phyloP scores from a whole-genome alignment of 23 tunicate genomes.

The Phallusia fumigata region DNA sequence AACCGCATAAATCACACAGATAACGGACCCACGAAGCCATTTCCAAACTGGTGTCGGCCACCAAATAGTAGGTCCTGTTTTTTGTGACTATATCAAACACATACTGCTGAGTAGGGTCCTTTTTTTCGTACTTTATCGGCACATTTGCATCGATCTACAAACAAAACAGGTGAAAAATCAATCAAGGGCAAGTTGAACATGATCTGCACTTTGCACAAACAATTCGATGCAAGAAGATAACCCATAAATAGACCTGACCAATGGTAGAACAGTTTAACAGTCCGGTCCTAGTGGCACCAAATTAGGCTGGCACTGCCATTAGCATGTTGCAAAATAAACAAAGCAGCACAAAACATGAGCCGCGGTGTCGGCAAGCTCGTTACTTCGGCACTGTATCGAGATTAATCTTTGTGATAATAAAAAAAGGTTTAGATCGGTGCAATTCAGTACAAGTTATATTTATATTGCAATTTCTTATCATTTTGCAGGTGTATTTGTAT shows the following conservation, averaged over 20 bases:
- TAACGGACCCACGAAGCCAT: conserved; percentile 92
- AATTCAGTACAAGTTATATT: too few species aligned
- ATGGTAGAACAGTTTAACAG: background rate
- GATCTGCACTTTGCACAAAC: background rate
- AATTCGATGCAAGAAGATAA: background rate
- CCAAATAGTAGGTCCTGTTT: conserved; percentile 72
- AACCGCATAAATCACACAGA: conserved; percentile 88
- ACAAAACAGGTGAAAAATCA: background rate
- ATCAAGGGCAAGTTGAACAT: background rate
- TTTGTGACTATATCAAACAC: conserved; percentile 88
- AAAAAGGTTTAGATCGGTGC: background rate
- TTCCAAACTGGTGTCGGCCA: conserved; percentile 65
- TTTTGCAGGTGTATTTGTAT: background rate
- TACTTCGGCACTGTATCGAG: background rate
- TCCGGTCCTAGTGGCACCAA: background rate
- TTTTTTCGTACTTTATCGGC: conserved; percentile 68
- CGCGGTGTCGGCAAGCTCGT: background rate
- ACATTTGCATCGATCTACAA: conserved; percentile 86
- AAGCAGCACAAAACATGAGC: background rate
- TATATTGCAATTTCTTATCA: too few species aligned
- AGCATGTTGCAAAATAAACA: conserved; percentile 6
- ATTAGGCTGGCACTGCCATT: background rate
- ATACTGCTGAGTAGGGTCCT: conserved; percentile 64
- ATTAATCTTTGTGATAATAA: background rate
- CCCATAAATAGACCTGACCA: background rate